Percentiles rank a stretch among this genome's conserved stretches.
Conservation (phyloP, 2,888 invertebrate species). For the Thymelicus lineola region DNA sequence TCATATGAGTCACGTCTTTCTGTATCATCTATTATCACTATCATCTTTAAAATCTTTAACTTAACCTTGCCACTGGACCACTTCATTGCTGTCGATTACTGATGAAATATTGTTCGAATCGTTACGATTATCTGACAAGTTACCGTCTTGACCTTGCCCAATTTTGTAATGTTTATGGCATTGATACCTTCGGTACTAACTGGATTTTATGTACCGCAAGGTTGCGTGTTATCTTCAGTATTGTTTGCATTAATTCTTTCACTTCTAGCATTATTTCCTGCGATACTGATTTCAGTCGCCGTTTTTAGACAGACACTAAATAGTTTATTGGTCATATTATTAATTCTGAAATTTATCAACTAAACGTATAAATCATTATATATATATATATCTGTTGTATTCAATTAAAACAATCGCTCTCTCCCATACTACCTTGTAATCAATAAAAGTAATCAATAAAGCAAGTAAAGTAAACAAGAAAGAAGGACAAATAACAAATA, state of each 20-base stretch:
- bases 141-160: conserved; percentile 1
- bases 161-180: background rate
- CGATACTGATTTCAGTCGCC: background rate
- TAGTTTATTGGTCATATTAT: too few species aligned
- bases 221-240: conserved; percentile 12
- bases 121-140: background rate
- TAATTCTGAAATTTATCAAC: too few species aligned
- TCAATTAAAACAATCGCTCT: too few species aligned
- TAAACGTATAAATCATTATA: too few species aligned
- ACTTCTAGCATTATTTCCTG: background rate
- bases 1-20: background rate
- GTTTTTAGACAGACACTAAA: background rate
- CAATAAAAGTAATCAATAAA: too few species aligned
- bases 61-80: background rate
- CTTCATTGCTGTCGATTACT: background rate
- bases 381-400: too few species aligned
- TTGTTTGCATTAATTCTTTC: conserved; percentile 6
- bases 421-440: too few species aligned
- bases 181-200: background rate
- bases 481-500: too few species aligned
- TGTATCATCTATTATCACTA: background rate
- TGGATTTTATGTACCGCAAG: background rate
- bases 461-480: too few species aligned
- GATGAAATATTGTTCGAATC: conserved; percentile 2
- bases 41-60: background rate